Base-by-base conservation (phyloP, 2,888 invertebrate species). In the Criorhina ranunculi region DNA sequence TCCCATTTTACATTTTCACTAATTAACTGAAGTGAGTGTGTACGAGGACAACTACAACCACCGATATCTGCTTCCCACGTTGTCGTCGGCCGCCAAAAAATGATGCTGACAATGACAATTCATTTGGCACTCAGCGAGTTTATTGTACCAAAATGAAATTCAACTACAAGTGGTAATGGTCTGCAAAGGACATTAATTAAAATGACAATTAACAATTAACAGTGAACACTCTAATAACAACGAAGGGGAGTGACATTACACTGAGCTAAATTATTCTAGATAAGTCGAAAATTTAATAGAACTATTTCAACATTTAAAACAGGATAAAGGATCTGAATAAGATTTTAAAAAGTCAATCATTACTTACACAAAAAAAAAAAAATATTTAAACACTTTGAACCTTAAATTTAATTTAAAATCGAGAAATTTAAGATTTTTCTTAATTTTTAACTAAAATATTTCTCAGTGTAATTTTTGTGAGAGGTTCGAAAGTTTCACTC, bases 131-230 rank as follows among this genome's bases (percentile, higher is more conserved):
- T 57, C 37, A 7, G 29, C 15, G 24, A 35, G 29, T 49, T 37
- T 24, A 59, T 49, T 49, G 49, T 67, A 31, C 31, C 60, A 60
- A 24, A 51, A 51, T 40, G 40, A 53, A 55, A 55, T 37, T 42
- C 51, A n/a, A 15, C 19, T 5, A 15, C 40, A 15, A 53, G 35
- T 59, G 51, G 29, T 59, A 77, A 78, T 72, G 77, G 77, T 31
- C 55, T 73, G 67, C 62, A 83, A 67, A 51, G 78, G 78, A 83
- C 78, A 77, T 73, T 78, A 64, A 78, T 73, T 83, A 73, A 83
- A 69, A 17, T 67, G 67, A 12, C 62, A 67, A 62, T 73, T 73
- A 62, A 78, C 69, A 57, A 69, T 69, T 44, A 69, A 46, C 33
- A 35, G 69, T 5, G 66, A 69, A 44, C 33, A 57, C 29, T 66